These are phyloP conservation scores for Thysanoteuthis rhombus DNA, from an alignment of 2,888 invertebrate species.

Conservation along the genomic window DNA sequence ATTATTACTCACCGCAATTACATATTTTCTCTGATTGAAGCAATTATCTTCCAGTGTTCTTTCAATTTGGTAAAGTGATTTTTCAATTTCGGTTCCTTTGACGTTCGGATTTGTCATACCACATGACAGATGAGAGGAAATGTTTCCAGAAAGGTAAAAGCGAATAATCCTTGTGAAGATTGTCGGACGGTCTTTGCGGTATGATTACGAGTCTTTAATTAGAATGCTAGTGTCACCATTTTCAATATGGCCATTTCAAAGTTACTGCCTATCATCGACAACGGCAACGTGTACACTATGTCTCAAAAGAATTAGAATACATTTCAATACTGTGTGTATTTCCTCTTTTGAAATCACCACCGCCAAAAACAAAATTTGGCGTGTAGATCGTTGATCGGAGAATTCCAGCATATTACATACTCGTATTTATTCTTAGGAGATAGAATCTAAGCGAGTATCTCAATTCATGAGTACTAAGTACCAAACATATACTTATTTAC, in stretches of 20 bases:
- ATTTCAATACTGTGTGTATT: no score
- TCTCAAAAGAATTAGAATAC: not conserved
- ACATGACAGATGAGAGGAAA: not conserved
- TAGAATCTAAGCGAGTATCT: no score
- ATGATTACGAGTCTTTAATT: not conserved
- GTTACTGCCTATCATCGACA: not conserved
- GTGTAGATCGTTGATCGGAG: no score
- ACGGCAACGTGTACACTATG: not conserved
- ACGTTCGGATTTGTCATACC: not conserved
- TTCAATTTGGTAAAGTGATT: conserved; percentile 12
- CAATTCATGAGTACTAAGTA: no score
- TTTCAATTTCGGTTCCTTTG: not conserved
- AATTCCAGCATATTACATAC: no score
- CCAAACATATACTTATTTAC: no score
- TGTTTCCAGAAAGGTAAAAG: conserved; percentile 12
- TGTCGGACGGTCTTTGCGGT: not conserved
- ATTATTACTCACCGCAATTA: conserved; percentile 12
- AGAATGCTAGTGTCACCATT: not conserved
- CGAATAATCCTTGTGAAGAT: not conserved
- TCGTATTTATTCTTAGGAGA: no score
- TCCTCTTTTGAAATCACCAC: no score
- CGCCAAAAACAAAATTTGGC: no score
- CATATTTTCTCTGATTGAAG: not conserved
- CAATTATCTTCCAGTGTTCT: not conserved
- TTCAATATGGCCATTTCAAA: not conserved